A percentile compares a stretch with the other conserved stretches of the same genome.
Conservation (phyloP, 2,113 vertebrate genomes). For the Eira barbara region DNA sequence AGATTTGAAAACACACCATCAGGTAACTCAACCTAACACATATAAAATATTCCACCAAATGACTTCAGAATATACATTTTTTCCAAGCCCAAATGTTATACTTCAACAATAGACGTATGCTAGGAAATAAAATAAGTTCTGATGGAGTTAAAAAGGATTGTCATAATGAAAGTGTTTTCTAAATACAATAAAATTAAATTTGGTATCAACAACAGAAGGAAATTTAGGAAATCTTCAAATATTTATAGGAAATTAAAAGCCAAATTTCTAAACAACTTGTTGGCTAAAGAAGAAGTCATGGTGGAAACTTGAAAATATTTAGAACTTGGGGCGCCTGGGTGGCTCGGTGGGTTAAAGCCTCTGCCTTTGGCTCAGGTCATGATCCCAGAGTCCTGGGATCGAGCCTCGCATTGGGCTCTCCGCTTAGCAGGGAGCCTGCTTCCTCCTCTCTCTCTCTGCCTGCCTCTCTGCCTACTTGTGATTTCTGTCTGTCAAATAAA, state of each 20-base stretch:
- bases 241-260: not conserved
- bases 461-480: too few relatives aligned
- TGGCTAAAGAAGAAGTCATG: not conserved
- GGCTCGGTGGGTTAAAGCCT: too few relatives aligned
- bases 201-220: not conserved
- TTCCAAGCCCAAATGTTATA: not conserved
- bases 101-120: too few relatives aligned
- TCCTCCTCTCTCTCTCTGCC: too few relatives aligned
- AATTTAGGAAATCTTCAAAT: not conserved
- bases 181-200: not conserved
- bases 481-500: too few relatives aligned
- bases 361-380: too few relatives aligned
- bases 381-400: too few relatives aligned
- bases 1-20: not conserved
- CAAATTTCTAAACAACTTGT: not conserved
- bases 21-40: not conserved
- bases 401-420: too few relatives aligned
- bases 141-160: not conserved
- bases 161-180: not conserved
- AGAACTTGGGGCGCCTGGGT: not conserved
- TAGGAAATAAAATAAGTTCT: not conserved
- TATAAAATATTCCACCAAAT: not conserved
- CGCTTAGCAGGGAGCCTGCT: too few relatives aligned
- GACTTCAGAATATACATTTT: not conserved
- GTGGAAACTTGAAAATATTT: not conserved